Evolutionary conservation across 2,113 vertebrate species (phyloP).

Genomic region (Apistogramma diplotaenia): DNA sequence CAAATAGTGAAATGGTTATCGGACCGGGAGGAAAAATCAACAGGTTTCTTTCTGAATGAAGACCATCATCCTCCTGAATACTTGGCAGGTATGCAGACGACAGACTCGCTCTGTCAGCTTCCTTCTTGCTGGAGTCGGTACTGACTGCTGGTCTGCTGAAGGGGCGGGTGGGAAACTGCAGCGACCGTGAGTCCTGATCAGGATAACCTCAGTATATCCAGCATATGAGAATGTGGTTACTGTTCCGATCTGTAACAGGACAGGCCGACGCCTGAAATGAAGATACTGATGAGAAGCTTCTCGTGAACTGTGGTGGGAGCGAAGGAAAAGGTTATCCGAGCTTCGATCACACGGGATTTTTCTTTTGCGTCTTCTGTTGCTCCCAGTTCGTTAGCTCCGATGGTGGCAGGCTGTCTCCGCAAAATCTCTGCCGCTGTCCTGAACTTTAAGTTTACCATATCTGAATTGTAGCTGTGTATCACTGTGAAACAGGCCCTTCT

Average conservation of each 20-base stretch:
- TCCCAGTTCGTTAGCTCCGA: constrained; percentile 13
- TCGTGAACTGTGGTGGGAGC: neutral
- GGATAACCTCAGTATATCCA: neutral
- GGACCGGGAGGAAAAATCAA: neutral
- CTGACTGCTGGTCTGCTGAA: neutral
- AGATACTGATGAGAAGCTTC: neutral
- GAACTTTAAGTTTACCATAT: neutral
- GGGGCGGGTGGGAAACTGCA: neutral
- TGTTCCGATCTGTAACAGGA: neutral
- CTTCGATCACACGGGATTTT: constrained; percentile 6
- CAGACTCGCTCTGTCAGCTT: neutral
- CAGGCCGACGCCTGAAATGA: neutral
- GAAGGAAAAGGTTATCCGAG: neutral
- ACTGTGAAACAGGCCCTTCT: neutral
- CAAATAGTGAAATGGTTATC: constrained; percentile 9
- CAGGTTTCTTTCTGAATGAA: neutral
- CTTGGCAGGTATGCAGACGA: neutral
- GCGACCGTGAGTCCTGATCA: neutral
- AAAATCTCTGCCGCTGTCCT: neutral
- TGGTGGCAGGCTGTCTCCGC: neutral
- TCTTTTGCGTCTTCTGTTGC: neutral
- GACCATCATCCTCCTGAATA: neutral
- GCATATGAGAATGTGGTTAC: neutral
- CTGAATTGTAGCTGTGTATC: neutral
- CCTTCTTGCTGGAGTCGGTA: neutral